Base-by-base conservation (phyloP, 1,140 invertebrate genomes). In the Bombus terrestris region DNA sequence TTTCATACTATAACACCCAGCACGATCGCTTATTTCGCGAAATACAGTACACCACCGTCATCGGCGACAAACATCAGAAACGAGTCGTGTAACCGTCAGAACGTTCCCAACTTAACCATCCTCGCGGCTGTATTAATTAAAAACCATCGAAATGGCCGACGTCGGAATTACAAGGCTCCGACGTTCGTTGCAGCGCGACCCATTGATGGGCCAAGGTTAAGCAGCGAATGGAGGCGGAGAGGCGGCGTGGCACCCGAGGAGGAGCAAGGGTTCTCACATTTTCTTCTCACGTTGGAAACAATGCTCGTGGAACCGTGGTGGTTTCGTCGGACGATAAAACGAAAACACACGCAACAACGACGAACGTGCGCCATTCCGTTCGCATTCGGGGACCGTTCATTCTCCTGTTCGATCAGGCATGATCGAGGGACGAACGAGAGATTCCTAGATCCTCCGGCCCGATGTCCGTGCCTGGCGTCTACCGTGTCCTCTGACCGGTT, bases 351-450 rank as follows among this genome's bases (percentile, higher is more conserved):
- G 83, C 85, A 43, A 18, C 71, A 15, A 10, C 22, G 35, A 37
- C 85, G 75, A 71, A 53, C 89, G 22, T 13, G 12, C 85, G 12
- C 28, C 41, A 85, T 90, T 92, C 91, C 81, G 73, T 84, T 93
- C 86, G 85, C 59, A 89, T 90, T 83, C 83, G 71, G 71, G 83
- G 87, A 93, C 90, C 93, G 90, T 91, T 94, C 93, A 89, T 93
- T 94, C 92, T 92, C 86, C 82, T 83, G 89, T 62, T 73, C 93
- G 92, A 94, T 94, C 92, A 92, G 92, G 91, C 93, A 92, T 94
- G 91, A 93, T 90, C 89, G 91, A 90, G 89, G 43, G 81, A 77
- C 87, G 89, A 90, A 87, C 80, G 77, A 82, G 89, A 88, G 90
- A 92, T 93, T 92, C 91, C 88, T 89, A 93, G 93, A 93, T 93